A percentile compares a stretch with the other conserved stretches of the same genome.
phyloP scores from a whole-genome alignment of 1,140 invertebrate species.

The Calycopis cecrops region DNA sequence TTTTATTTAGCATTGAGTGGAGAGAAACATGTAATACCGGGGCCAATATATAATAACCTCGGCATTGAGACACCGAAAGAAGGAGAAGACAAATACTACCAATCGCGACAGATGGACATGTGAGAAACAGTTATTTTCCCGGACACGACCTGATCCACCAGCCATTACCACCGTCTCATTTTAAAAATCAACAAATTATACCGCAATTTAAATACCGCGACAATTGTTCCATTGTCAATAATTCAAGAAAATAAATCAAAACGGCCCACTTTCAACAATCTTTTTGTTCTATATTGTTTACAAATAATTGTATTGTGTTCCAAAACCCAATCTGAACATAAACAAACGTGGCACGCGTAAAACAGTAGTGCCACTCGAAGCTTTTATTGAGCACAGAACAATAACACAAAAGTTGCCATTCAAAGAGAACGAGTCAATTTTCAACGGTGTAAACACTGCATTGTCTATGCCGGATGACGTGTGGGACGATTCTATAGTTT shows the following conservation, averaged over 20 bases:
- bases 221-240: neutral
- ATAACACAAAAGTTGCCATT: conserved; percentile 32
- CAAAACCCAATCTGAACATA: conserved; percentile 1
- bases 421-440: conserved; percentile 37
- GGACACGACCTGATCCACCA: no score
- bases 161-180: no score
- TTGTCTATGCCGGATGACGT: conserved; percentile 58
- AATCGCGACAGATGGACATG: no score
- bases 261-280: neutral
- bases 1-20: no score
- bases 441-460: conserved; percentile 50
- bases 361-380: conserved; percentile 32
- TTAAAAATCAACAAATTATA: no score
- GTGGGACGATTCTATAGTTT: conserved; percentile 13
- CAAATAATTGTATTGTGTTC: neutral
- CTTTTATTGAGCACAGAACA: conserved; percentile 33
- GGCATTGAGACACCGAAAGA: no score
- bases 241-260: conserved; percentile 2
- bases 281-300: conserved; percentile 2
- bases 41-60: no score
- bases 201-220: no score
- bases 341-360: conserved; percentile 31
- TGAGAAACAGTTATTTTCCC: no score
- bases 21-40: no score
- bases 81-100: no score